Evolutionary conservation across 2,888 invertebrate species (phyloP).

Genomic region (Atrina japonica): DNA sequence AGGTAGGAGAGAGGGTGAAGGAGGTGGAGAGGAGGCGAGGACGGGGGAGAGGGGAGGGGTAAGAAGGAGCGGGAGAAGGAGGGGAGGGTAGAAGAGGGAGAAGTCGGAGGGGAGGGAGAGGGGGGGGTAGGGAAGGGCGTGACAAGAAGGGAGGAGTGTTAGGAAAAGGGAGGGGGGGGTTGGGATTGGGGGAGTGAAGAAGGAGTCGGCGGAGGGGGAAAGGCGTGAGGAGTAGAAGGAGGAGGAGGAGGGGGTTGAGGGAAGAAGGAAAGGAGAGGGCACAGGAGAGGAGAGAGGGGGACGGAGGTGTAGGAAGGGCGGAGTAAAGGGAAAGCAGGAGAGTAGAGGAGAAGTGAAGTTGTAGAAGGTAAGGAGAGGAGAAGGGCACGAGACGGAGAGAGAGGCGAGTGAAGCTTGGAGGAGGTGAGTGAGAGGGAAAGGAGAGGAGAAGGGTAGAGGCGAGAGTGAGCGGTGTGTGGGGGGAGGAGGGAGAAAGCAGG

Average conservation of each 20-base stretch:
- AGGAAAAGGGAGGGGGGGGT: neutral
- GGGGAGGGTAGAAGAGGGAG: neutral
- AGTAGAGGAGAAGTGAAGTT: neutral
- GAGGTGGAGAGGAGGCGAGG: neutral
- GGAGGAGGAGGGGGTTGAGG: neutral
- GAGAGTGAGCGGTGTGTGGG: no score
- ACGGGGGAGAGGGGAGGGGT: neutral
- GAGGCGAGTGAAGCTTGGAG: neutral
- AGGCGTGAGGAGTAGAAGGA: neutral
- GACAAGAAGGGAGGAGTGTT: neutral
- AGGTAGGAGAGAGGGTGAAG: neutral
- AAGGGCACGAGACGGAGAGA: slow-evolving; percentile 3
- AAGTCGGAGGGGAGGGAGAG: no score
- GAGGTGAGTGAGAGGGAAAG: no score
- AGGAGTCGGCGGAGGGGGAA: slow-evolving; percentile 9
- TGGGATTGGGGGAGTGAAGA: slow-evolving; percentile 2
- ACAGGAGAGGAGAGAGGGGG: neutral
- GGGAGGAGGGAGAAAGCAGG: no score
- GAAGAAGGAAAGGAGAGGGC: slow-evolving; percentile 4
- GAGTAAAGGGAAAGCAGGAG: neutral
- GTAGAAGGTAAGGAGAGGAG: slow-evolving; percentile 11
- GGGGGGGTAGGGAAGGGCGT: neutral
- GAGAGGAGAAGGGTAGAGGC: no score
- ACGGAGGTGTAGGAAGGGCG: neutral
- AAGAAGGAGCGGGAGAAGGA: neutral